phyloP scores from a whole-genome alignment of 2,113 vertebrate genomes.

The Pogona vitticeps region DNA sequence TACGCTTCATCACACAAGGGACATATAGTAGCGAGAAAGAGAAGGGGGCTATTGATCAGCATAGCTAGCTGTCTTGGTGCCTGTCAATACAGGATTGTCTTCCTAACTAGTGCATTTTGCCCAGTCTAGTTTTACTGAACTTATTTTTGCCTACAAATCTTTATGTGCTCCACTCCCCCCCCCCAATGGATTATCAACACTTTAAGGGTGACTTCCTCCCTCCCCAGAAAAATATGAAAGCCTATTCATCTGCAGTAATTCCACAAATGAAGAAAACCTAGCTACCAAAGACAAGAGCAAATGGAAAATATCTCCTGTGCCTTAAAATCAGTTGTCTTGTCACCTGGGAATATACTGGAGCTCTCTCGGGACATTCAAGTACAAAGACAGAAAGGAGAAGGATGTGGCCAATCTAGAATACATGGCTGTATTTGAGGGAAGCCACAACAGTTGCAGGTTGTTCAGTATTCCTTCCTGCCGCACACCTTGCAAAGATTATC shows the following conservation, averaged over 20 bases:
- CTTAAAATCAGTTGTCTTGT: not conserved
- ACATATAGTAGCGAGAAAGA: not conserved
- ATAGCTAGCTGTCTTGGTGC: not conserved
- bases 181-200: not conserved
- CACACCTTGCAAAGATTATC: not conserved
- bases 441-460: not conserved
- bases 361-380: not conserved
- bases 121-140: not conserved
- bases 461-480: not conserved
- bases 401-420: too few relatives aligned
- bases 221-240: not conserved
- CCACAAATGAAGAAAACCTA: not conserved
- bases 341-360: too few relatives aligned
- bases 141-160: not conserved
- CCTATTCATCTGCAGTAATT: not conserved
- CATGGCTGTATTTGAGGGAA: not conserved
- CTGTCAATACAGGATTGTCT: conserved; percentile 19
- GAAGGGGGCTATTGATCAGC: conserved; percentile 13
- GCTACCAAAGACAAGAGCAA: not conserved
- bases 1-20: not conserved
- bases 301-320: not conserved
- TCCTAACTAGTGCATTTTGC: not conserved
- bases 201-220: not conserved
- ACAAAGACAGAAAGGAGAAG: too few relatives aligned
- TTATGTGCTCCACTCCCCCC: not conserved